phyloP scores from a whole-genome alignment of 2,113 vertebrate genomes.

The Procavia capensis region DNA sequence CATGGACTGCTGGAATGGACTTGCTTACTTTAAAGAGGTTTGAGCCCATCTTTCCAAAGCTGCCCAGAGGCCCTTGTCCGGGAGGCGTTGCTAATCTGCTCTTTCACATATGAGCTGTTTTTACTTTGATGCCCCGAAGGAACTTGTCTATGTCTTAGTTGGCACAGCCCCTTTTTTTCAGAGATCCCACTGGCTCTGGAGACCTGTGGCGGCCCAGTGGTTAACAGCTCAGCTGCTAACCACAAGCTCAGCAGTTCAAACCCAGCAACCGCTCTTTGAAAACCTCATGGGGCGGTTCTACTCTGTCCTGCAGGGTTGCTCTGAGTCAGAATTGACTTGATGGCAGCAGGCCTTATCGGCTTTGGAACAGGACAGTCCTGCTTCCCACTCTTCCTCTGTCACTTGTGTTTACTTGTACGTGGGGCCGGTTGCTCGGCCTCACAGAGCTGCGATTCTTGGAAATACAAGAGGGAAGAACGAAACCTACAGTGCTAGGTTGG shows the following conservation, averaged over 20 bases:
- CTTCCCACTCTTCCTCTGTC: background rate
- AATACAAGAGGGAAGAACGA: background rate
- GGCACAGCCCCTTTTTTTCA: background rate
- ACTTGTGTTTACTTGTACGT: background rate
- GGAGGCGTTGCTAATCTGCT: background rate
- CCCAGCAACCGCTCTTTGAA: no score
- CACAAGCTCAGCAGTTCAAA: no score
- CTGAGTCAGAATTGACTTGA: no score
- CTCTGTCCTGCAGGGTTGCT: no score
- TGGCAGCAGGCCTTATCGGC: no score
- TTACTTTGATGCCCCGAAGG: background rate
- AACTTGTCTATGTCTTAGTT: background rate
- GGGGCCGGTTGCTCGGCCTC: background rate
- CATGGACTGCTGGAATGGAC: fast-evolving
- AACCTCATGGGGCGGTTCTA: no score
- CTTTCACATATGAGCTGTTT: background rate
- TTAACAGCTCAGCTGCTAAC: no score
- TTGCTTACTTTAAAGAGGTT: fast-evolving
- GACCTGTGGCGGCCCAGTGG: no score
- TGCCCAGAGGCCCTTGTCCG: background rate
- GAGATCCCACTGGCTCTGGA: background rate
- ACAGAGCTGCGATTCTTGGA: background rate
- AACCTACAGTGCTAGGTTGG: background rate
- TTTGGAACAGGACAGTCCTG: background rate
- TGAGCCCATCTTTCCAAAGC: background rate